Evolutionary conservation across 2,888 invertebrate genomes (phyloP), one percentile per base, ranked within the genome.

Genomic region (Lasioglossum villosulum): DNA sequence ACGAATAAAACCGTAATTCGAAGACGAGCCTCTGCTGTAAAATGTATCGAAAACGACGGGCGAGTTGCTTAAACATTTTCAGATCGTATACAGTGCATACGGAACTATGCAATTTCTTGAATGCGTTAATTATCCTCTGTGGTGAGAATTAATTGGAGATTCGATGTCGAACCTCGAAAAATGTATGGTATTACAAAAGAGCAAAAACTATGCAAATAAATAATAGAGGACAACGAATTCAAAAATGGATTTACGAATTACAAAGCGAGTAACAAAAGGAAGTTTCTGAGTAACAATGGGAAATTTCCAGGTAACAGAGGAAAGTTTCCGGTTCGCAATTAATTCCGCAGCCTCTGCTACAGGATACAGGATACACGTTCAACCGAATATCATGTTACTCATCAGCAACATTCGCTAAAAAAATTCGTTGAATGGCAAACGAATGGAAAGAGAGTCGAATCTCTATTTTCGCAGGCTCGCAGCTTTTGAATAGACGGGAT

Each of bases 381-480:
- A 1, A 27, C 59, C 27, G 27, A 30, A 30, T 14, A 27, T 59
- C 59, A 1, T 59, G 59, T 27, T 27, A 1, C 27, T 5, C 59
- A 52, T 59, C 59, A 14, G 14, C 59, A 12, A 12, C 2, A 6
- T 19, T 48, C 48, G 52, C 23, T 19, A 2, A 52, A 52, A 39
- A 23, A 52, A 8, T 27, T 59, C 59, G 59, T 27, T 27, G 59
- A 59, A 27, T n/a, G 59, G 59, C 59, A 5, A 30, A 73, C 82
- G 78, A 84, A 82, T 63, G 81, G 79, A 75, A 78, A 72, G 78
- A 78, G 82, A 82, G 42, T 27, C 86, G 87, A 91, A 92, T 92
- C 92, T 91, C 89, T 90, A 92, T 92, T 92, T 91, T 92, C 88
- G 87, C 91, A 92, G 91, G 77, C 87, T 90, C 88, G 87, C 86